Conservation (phyloP, 1,140 invertebrate species). For the Eupeodes corollae region DNA sequence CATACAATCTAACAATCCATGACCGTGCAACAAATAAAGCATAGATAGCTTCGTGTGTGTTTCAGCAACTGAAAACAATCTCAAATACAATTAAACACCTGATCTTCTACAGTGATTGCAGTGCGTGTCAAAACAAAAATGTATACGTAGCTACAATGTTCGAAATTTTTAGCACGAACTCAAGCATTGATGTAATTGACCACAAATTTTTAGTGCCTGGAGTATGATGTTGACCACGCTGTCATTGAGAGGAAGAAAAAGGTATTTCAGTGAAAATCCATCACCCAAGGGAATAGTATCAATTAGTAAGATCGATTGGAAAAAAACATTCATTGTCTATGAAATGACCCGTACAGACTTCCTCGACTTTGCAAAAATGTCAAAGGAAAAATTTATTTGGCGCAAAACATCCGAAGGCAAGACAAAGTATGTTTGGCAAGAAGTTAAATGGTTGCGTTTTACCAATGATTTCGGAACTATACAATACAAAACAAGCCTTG, state of each 20-base stretch:
- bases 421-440: constrained; percentile 1
- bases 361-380: too few species aligned
- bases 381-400: too few species aligned
- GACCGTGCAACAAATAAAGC: constrained; percentile 13
- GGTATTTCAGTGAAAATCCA: constrained; percentile 10
- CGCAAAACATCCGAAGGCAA: neutral
- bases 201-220: constrained; percentile 32
- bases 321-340: neutral
- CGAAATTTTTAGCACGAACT: constrained; percentile 6
- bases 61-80: constrained; percentile 14
- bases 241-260: constrained; percentile 25
- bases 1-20: constrained; percentile 34
- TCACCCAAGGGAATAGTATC: too few species aligned
- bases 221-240: constrained; percentile 23
- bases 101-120: constrained; percentile 28
- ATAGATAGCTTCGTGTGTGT: constrained; percentile 18
- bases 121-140: constrained; percentile 32
- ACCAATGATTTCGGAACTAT: too few species aligned
- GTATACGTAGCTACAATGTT: constrained; percentile 17
- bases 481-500: too few species aligned
- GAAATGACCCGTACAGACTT: neutral
- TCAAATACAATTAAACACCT: constrained; percentile 10
- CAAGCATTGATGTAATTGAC: constrained; percentile 10
- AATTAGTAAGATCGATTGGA: too few species aligned
- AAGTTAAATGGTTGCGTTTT: too few species aligned